Percentiles rank a stretch among this genome's conserved stretches.
These are phyloP conservation scores for Drosophila nr. perissopoda DNA, from an alignment of 2,888 invertebrate species.

Conservation along the genomic window DNA sequence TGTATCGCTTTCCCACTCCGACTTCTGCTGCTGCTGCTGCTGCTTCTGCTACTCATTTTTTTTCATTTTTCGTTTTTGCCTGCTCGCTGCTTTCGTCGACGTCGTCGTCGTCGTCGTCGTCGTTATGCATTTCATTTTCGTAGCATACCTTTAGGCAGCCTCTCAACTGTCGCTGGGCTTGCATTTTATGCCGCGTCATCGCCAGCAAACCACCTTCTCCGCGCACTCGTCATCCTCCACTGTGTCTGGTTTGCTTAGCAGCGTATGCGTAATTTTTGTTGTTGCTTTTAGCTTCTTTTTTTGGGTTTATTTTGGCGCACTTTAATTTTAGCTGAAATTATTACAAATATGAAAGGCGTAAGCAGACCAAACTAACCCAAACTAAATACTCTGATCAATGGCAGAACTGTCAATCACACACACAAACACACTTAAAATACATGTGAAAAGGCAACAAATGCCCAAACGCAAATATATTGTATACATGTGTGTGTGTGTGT, in stretches of 20 bases:
- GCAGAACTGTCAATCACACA: slow-evolving; percentile 49
- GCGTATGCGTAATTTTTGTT: slow-evolving; percentile 68
- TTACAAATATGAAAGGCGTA: slow-evolving; percentile 38
- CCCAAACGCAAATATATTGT: slow-evolving; percentile 64
- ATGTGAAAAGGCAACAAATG: slow-evolving; percentile 70
- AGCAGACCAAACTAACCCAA: background rate
- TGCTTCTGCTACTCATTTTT: background rate
- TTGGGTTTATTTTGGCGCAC: slow-evolving; percentile 52
- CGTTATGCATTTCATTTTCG: slow-evolving; percentile 59
- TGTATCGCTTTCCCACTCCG: slow-evolving; percentile 1
- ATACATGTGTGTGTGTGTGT: slow-evolving; percentile 14
- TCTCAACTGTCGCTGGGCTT: slow-evolving; percentile 62
- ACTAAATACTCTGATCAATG: slow-evolving; percentile 42
- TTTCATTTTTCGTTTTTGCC: slow-evolving; percentile 15
- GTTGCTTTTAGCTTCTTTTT: slow-evolving; percentile 10
- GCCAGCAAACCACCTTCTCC: slow-evolving; percentile 3
- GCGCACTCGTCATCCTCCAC: background rate
- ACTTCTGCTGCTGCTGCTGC: slow-evolving; percentile 1
- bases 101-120: slow-evolving; percentile 23
- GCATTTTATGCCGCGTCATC: slow-evolving; percentile 56
- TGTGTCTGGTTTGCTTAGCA: slow-evolving; percentile 33
- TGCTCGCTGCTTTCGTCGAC: slow-evolving; percentile 15
- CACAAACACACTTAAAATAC: slow-evolving; percentile 31
- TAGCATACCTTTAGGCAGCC: slow-evolving; percentile 74
- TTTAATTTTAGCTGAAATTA: slow-evolving; percentile 63